Evolutionary conservation across 2,888 invertebrate species (phyloP).

Genomic region (Chrysolina haemoptera): DNA sequence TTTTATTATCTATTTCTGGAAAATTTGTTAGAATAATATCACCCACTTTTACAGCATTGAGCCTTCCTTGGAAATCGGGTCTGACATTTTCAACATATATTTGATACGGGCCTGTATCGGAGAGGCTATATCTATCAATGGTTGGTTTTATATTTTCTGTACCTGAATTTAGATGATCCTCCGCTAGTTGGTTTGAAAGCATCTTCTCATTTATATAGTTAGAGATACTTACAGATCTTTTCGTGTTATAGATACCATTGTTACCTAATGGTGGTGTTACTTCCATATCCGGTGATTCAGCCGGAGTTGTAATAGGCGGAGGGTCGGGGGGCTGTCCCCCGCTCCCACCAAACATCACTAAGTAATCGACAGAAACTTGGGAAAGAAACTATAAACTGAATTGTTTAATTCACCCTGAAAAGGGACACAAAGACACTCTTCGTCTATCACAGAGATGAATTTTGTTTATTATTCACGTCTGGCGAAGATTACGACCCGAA

Average conservation of each 20-base stretch:
- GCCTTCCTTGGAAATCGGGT: too few species aligned
- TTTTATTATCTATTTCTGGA: background rate
- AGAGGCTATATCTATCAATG: background rate
- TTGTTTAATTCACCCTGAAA: too few species aligned
- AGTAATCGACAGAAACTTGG: background rate
- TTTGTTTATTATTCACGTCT: too few species aligned
- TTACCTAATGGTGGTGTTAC: background rate
- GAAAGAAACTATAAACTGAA: background rate
- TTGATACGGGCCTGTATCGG: background rate
- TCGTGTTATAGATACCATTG: background rate
- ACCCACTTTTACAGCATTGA: constrained; percentile 20
- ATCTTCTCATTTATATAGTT: background rate
- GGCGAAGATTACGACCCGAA: too few species aligned
- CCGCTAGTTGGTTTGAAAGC: background rate
- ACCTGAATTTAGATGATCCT: background rate
- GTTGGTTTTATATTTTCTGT: background rate
- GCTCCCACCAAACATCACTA: background rate
- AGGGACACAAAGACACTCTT: too few species aligned
- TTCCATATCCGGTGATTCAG: constrained; percentile 1
- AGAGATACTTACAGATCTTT: background rate
- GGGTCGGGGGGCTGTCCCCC: constrained; percentile 12
- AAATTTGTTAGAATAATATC: constrained; percentile 25
- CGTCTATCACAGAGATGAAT: too few species aligned
- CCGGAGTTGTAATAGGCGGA: background rate
- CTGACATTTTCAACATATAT: background rate